Evolutionary conservation across 2,888 invertebrate species (phyloP), one percentile per base, ranked within the genome.

Genomic region (Tetragonula carbonaria): DNA sequence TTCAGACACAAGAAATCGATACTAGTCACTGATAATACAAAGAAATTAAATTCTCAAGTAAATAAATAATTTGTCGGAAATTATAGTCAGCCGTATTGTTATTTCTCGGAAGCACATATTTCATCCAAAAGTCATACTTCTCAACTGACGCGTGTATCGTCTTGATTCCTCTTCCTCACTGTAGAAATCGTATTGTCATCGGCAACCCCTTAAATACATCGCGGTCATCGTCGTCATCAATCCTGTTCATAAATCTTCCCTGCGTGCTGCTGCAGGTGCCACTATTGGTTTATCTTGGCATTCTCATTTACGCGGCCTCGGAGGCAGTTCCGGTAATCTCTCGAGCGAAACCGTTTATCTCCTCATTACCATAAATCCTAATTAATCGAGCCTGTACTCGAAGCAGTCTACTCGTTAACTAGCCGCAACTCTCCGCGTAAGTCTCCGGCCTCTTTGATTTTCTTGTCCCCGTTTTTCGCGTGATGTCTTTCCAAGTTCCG

Each of bases 351-450:
- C 51, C 84, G 67, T 79, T 75, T 63, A 65, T 75, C 77, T 81
- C 63, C 28, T 55, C 51, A 81, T 83, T 77, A 77, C 77, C 83
- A 77, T 77, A 59, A 77, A 82, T 83, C 57, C 68, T 82, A 82
- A 83, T 83, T 83, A 82, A 83, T 82, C 65, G 72, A 57, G 45
- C 51, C 57, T n/a, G 18, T 21, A 63, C 82, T 72, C 50, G 59
- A 59, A 33, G 16, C 55, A 50, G 16, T 23, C 11, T 6, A 53
- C 33, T 45, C 45, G 45, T 45, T 45, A 8, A 45, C 45, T 2
- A 45, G 45, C 45, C 45, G 45, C 8, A 8, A 45, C 45, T 45
- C 45, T 1, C 45, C 45, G 45, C 45, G 45, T 11, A 66, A 59
- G 51, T 21, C 62, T 18, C 50, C 2, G 21, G 4, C 8, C 18